Evolutionary conservation across 1,140 invertebrate genomes (phyloP).

Genomic region (Subanguina moxae): DNA sequence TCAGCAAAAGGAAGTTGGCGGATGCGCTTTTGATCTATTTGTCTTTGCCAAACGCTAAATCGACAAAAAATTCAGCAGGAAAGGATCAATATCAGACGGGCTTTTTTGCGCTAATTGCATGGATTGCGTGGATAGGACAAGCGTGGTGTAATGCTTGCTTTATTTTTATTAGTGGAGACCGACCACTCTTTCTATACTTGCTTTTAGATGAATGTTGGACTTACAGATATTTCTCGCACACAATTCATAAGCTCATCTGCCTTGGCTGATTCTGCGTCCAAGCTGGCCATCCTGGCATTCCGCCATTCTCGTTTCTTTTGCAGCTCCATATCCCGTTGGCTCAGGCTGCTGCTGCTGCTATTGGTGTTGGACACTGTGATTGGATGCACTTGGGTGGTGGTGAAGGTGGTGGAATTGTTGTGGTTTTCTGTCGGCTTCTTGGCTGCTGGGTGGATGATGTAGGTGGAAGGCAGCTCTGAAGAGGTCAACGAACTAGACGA

Average conservation of each 20-base stretch:
- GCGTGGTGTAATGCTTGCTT: too few relatives aligned
- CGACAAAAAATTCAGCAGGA: too few relatives aligned
- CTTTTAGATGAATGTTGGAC: background rate
- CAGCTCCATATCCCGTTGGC: constrained; percentile 29
- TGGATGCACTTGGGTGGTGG: constrained; percentile 13
- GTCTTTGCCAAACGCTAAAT: too few relatives aligned
- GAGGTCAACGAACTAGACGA: background rate
- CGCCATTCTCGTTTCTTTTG: constrained; percentile 40
- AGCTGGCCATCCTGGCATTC: constrained; percentile 31
- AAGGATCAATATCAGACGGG: too few relatives aligned
- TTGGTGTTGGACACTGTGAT: too few relatives aligned
- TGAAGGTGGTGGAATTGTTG: constrained; percentile 7
- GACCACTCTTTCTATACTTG: too few relatives aligned
- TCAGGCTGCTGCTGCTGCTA: background rate
- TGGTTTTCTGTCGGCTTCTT: background rate
- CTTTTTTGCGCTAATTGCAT: too few relatives aligned
- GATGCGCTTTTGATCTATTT: too few relatives aligned
- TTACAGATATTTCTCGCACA: constrained; percentile 24
- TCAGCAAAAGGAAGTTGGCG: too few relatives aligned
- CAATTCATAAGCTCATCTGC: constrained; percentile 35
- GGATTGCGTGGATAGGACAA: too few relatives aligned
- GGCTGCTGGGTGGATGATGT: background rate
- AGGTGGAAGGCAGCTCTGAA: background rate
- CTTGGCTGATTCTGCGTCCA: constrained; percentile 29
- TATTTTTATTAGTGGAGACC: too few relatives aligned